Evolutionary conservation across 2,797 vertebrate genomes (phyloP), one percentile per base, ranked within the genome.

Genomic region (Ctenopoma multispine): DNA sequence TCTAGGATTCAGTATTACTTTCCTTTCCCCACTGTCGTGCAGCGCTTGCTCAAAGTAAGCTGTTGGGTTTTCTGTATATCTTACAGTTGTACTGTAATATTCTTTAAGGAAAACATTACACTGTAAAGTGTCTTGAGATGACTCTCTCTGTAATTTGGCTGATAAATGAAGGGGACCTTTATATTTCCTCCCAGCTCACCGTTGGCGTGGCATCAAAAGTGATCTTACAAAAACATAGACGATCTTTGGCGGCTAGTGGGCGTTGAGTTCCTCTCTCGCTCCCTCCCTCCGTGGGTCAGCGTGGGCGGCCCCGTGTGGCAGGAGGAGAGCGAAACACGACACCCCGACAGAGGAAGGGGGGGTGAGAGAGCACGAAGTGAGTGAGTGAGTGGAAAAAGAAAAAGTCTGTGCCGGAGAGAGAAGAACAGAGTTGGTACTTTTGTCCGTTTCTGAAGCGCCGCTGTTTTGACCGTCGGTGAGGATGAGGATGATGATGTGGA

Each of bases 271-370:
- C 68, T 75, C 73, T 53, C 79, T 81, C 84, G 68, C 83, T 79
- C 81, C 85, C 90, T 85, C 92, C 87, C 85, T 89, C 81, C 82
- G 83, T 75, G 72, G 90, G 89, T 91, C 84, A 81, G 92, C 93
- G 94, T 95, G 93, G 94, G 94, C 94, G 93, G 94, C 94, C 93
- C 94, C 94, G 94, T 94, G 94, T 92, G 93, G 93, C 90, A 89
- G 88, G 88, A 91, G 90, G 89, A 92, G 92, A 93, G 87, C 83
- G 94, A 94, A 94, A 95, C 93, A 94, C 92, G 92, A 95, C 94
- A 95, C 93, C 92, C 93, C 85, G 85, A 57, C 67, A 51, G 79
- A 89, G 80, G 78, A 84, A 85, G 72, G 72, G 66, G 66, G 65
- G 63, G 69, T n/a, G 80, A 85, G 79, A 72, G 85, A 87, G 69